Conservation (phyloP, 30 jellyfish, hydroid and myxozoan genomes). For the Nemopilema nomurai region DNA sequence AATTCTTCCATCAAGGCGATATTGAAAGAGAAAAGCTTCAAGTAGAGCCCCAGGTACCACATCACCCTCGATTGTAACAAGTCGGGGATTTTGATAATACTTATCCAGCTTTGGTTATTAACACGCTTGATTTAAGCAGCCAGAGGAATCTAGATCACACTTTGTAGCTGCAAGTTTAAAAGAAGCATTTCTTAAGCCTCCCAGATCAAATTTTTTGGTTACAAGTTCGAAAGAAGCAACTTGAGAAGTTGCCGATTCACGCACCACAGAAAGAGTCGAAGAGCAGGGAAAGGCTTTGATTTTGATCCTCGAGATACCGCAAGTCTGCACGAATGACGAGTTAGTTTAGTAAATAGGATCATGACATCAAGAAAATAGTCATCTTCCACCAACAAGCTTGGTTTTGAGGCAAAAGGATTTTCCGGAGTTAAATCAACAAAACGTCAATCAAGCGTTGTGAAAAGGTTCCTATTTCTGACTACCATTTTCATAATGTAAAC, state of each 20-base stretch:
- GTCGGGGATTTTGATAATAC: no score
- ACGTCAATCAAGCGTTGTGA: no score
- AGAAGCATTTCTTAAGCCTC: no score
- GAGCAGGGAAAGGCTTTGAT: background rate
- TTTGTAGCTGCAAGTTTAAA: background rate
- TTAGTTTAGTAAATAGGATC: no score
- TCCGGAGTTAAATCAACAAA: no score
- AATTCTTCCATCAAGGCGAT: constrained; percentile 96
- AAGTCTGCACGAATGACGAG: no score
- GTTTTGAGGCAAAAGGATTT: no score
- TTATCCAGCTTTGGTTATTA: background rate
- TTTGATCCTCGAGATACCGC: background rate
- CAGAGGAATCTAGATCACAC: background rate
- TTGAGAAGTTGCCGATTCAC: background rate
- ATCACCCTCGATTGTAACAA: background rate
- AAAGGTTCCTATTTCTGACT: no score
- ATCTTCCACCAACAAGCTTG: no score
- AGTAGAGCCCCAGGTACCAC: constrained; percentile 85
- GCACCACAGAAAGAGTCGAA: background rate
- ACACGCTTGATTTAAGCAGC: background rate
- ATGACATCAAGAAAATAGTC: no score
- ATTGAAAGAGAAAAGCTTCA: constrained; percentile 83
- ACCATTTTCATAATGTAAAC: no score
- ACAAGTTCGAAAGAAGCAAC: background rate
- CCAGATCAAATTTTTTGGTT: background rate